Evolutionary conservation across 35 echinoderm and acorn worm genomes (phyloP).

Genomic region (Ophiothrix spiculata): DNA sequence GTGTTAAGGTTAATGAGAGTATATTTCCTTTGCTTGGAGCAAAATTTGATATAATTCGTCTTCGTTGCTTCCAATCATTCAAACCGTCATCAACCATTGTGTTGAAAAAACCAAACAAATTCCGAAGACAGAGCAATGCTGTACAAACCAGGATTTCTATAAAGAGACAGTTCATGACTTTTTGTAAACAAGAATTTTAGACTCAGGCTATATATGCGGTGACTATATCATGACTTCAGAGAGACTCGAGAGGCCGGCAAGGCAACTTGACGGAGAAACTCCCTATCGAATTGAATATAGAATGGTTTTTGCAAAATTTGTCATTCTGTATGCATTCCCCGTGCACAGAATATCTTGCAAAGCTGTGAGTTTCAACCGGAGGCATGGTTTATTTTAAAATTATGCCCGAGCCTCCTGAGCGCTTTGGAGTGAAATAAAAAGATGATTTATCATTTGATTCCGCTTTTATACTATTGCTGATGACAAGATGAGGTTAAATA

Average conservation of each 20-base stretch:
- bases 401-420: background rate
- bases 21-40: constrained; percentile 6
- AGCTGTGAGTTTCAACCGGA: background rate
- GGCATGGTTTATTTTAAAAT: background rate
- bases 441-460: too few species aligned
- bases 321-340: constrained; percentile 14
- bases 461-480: background rate
- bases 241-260: background rate
- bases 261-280: background rate
- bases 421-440: too few species aligned
- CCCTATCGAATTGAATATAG: constrained; percentile 5
- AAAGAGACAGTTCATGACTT: background rate
- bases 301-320: constrained; percentile 3
- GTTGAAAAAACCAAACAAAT: background rate
- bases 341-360: background rate
- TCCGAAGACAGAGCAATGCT: background rate
- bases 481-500: constrained; percentile 13
- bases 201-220: background rate
- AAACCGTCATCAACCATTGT: background rate
- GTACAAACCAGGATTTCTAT: background rate
- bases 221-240: background rate
- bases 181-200: background rate
- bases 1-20: background rate
- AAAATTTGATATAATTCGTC: background rate
- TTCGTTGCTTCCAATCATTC: background rate